Conservation (phyloP, 1,140 invertebrate genomes). For the Tetranychus cinnabarinus region DNA sequence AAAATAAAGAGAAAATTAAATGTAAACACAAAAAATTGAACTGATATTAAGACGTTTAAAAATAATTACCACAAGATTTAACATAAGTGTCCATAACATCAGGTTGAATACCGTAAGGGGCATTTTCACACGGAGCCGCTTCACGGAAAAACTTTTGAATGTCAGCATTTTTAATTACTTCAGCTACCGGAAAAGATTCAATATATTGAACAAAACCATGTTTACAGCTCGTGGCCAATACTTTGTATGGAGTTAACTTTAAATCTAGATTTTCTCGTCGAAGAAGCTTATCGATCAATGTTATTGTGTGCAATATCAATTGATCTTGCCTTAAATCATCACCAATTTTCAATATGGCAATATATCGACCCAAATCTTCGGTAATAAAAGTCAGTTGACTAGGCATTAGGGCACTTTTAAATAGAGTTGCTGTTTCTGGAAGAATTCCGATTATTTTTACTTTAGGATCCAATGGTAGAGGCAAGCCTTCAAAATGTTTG, state of each 20-base stretch:
- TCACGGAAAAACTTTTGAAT: constrained; percentile 77
- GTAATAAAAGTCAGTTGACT: constrained; percentile 76
- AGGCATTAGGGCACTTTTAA: constrained; percentile 96
- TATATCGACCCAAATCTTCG: constrained; percentile 44
- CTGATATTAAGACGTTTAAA: neutral
- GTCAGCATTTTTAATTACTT: constrained; percentile 52
- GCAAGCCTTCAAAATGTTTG: constrained; percentile 46
- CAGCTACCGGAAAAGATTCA: constrained; percentile 76
- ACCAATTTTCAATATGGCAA: constrained; percentile 93
- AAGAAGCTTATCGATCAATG: constrained; percentile 79
- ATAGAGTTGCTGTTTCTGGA: constrained; percentile 57
- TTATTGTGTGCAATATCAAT: constrained; percentile 82
- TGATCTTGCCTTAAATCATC: constrained; percentile 98
- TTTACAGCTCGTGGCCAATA: constrained; percentile 75
- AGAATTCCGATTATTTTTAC: constrained; percentile 71
- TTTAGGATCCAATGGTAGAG: constrained; percentile 72
- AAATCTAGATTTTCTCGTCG: constrained; percentile 79
- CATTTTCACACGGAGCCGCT: constrained; percentile 40
- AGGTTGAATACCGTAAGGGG: constrained; percentile 63
- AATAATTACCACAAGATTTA: constrained; percentile 48
- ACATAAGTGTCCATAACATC: constrained; percentile 97
- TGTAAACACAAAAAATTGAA: neutral
- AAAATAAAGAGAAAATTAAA: constrained; percentile 21
- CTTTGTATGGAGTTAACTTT: constrained; percentile 79
- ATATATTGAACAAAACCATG: constrained; percentile 92